Conservation (phyloP, 2,888 invertebrate species). For the Oscheius sp. region DNA sequence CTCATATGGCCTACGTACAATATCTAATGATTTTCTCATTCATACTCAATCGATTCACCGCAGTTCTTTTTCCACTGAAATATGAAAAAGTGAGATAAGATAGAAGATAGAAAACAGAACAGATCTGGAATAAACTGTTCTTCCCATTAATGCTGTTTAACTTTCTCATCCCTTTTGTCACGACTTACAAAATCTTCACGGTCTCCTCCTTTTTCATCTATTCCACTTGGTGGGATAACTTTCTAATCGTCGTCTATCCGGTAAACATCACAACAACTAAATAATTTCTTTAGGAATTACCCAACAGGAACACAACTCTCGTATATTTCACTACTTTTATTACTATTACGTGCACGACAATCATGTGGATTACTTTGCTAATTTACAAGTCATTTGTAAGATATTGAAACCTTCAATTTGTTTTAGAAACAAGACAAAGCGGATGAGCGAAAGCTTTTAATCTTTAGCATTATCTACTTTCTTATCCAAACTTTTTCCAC, state of each 20-base stretch:
- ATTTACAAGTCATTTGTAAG: neutral
- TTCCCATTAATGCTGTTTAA: neutral
- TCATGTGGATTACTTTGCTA: too few relatives aligned
- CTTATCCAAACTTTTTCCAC: neutral
- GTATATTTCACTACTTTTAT: too few relatives aligned
- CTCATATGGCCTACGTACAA: neutral
- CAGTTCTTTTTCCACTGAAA: neutral
- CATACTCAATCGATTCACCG: slow-evolving; percentile 9
- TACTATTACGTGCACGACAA: too few relatives aligned
- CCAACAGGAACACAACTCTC: too few relatives aligned
- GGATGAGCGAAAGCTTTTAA: neutral
- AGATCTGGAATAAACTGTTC: slow-evolving; percentile 1
- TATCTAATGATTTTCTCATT: slow-evolving; percentile 1
- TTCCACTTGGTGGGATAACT: neutral
- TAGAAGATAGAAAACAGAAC: neutral
- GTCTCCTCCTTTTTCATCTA: neutral
- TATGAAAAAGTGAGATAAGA: neutral
- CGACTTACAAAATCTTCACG: neutral
- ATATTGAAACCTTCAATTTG: neutral
- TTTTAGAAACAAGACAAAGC: neutral
- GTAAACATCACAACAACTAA: too few relatives aligned
- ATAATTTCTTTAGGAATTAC: too few relatives aligned
- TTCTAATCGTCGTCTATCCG: neutral
- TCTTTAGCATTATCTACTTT: neutral
- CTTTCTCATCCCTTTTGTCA: neutral